phyloP scores from a whole-genome alignment of 1,140 invertebrate species.

The Brachionus calyciflorus region DNA sequence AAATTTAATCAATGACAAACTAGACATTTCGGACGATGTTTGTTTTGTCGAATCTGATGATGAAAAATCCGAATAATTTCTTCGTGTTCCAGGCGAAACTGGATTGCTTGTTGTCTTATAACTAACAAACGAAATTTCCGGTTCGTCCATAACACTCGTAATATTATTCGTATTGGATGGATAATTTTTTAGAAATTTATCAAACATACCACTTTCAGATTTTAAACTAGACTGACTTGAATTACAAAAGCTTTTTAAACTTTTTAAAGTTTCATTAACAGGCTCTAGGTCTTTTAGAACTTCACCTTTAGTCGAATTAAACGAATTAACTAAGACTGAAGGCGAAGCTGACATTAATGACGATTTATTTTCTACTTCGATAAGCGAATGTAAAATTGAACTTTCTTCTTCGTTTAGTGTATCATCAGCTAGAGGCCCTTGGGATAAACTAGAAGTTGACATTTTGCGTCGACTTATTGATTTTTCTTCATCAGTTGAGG shows the following conservation, averaged over 20 bases:
- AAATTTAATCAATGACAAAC: not conserved
- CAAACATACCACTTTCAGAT: constrained; percentile 23
- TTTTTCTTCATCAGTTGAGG: constrained; percentile 31
- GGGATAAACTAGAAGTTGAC: not conserved
- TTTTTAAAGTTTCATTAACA: constrained; percentile 2
- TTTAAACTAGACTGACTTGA: not conserved
- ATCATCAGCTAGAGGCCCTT: not conserved
- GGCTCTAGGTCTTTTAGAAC: constrained; percentile 12
- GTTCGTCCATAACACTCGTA: constrained; percentile 43
- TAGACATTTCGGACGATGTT: not conserved
- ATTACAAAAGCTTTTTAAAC: constrained; percentile 5
- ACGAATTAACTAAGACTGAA: constrained; percentile 4
- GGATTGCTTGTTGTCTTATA: constrained; percentile 24
- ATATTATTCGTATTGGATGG: not conserved
- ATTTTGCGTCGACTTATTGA: not conserved
- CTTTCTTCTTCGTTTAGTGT: not conserved
- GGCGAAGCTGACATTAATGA: not conserved
- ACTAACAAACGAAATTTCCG: constrained; percentile 44
- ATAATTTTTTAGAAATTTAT: constrained; percentile 36
- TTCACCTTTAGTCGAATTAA: constrained; percentile 2
- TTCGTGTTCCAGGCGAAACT: not conserved
- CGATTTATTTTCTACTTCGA: not conserved
- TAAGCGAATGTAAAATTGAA: not conserved
- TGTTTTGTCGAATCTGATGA: not conserved
- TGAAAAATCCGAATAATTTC: not conserved